A percentile compares a stretch with the other conserved stretches of the same genome.
Conservation (phyloP, 2,113 vertebrate genomes). For the Tor tambroides region DNA sequence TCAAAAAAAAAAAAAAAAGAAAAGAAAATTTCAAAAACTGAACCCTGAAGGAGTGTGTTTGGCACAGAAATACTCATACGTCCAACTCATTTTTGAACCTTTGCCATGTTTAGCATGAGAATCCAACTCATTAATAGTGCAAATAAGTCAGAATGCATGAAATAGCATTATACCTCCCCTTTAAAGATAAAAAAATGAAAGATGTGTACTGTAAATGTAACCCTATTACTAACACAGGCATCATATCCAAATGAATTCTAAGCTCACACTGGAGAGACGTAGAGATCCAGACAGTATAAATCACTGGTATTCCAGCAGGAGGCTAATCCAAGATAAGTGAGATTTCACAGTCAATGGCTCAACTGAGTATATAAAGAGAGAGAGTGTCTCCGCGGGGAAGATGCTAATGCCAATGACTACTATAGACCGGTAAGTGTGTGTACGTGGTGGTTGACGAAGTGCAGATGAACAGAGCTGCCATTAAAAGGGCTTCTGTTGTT, state of each 20-base stretch:
- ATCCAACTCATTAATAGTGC: no score
- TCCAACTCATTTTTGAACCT: no score
- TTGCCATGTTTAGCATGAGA: no score
- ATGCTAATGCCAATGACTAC: neutral
- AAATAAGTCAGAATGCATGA: no score
- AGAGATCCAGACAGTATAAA: conserved; percentile 21
- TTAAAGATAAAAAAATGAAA: no score
- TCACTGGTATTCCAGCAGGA: neutral
- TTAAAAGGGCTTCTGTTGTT: conserved; percentile 40
- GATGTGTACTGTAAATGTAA: no score
- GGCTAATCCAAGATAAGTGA: conserved; percentile 34
- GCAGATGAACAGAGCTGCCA: conserved; percentile 11
- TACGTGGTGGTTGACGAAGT: conserved; percentile 1
- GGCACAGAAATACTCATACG: no score
- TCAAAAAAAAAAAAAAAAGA: no score
- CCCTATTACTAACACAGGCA: neutral
- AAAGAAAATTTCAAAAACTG: no score
- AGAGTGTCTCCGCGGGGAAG: neutral
- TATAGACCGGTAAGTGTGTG: neutral
- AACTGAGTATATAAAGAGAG: neutral
- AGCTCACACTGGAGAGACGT: neutral
- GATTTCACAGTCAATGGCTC: neutral
- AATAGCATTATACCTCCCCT: no score
- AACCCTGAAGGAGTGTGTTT: no score
- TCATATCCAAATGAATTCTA: conserved; percentile 3